Base-by-base conservation (phyloP, 2,888 invertebrate species). In the Malachius bipustulatus region DNA sequence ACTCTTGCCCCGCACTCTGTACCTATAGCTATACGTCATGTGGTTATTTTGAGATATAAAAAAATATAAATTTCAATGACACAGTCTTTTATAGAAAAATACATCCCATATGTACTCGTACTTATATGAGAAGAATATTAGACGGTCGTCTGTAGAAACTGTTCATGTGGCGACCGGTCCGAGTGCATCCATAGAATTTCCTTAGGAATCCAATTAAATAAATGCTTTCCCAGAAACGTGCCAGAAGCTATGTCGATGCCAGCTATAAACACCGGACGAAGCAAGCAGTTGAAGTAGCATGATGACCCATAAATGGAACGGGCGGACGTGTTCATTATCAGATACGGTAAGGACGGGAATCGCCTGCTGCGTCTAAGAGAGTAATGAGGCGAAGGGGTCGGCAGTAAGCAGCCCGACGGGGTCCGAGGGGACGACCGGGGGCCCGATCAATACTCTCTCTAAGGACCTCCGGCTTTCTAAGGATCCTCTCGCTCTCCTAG, bases 311-410 rank as follows among this genome's bases (percentile, higher is more conserved):
- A 52, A 52, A 49, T 41, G 44, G 45, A 49, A 49, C 41, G 44
- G 42, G 39, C 38, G 43, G 41, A 39, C 44, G 38, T 43, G 45
- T 46, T 46, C 50, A 56, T 57, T 57, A 58, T 58, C 57, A 56
- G 56, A 57, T 57, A 51, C 50, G 47, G 45, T 59, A 59, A 51
- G 57, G 60, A 46, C 50, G 56, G 51, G 53, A 59, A 57, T 60
- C 59, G 60, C 51, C 47, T 45, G 54, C 43, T 46, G 48, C 47
- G 52, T 51, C 59, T 58, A 59, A 60, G 59, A 59, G 60, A 57
- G 58, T 59, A 59, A 60, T 59, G 58, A 59, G 59, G 58, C 59
- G 56, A 55, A 56, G 58, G 57, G 57, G 56, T 53, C 51, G 54
- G 54, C 55, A 56, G 56, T 57, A 56, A 54, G 54, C 51, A 52